A percentile compares a stretch with the other conserved stretches of the same genome.
These are phyloP conservation scores for Galerucella calmariensis DNA, from an alignment of 2,888 invertebrate genomes.

Conservation along the genomic window DNA sequence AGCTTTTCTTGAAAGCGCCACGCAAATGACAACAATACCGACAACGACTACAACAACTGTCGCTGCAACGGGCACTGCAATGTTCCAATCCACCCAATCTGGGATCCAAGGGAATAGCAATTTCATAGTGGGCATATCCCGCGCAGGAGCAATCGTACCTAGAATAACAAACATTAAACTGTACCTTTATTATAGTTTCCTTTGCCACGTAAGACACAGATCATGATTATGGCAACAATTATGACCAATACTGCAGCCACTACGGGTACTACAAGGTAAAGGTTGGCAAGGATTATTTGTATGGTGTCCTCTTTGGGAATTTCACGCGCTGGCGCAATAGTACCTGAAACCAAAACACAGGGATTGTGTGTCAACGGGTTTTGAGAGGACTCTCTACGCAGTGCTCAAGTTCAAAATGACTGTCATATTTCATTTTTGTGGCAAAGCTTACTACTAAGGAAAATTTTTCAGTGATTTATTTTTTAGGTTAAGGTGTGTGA, in stretches of 20 bases:
- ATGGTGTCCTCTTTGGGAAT: slow-evolving; percentile 86
- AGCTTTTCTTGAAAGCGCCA: slow-evolving; percentile 83
- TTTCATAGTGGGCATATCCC: slow-evolving; percentile 67
- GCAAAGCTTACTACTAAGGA: slow-evolving; percentile 37
- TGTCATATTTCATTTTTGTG: slow-evolving; percentile 41
- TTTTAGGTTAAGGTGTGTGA: slow-evolving; percentile 14
- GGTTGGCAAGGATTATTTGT: slow-evolving; percentile 88
- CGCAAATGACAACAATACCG: slow-evolving; percentile 90
- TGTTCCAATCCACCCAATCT: slow-evolving; percentile 89
- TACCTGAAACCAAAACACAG: slow-evolving; percentile 81
- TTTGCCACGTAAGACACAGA: slow-evolving; percentile 89
- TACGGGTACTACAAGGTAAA: slow-evolving; percentile 93
- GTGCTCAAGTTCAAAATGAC: slow-evolving; percentile 41
- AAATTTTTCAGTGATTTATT: slow-evolving; percentile 20
- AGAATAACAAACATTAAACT: slow-evolving; percentile 53
- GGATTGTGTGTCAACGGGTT: slow-evolving; percentile 47
- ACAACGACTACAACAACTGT: slow-evolving; percentile 91
- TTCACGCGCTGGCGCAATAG: slow-evolving; percentile 91
- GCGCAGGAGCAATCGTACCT: slow-evolving; percentile 86
- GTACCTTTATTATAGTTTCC: slow-evolving; percentile 87
- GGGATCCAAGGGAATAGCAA: slow-evolving; percentile 81
- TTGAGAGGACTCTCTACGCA: slow-evolving; percentile 35
- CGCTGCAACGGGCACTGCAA: slow-evolving; percentile 89
- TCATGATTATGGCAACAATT: slow-evolving; percentile 92
- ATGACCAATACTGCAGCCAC: slow-evolving; percentile 92